Evolutionary conservation across 2,797 vertebrate genomes (phyloP).

Genomic region (Salarias fasciatus): DNA sequence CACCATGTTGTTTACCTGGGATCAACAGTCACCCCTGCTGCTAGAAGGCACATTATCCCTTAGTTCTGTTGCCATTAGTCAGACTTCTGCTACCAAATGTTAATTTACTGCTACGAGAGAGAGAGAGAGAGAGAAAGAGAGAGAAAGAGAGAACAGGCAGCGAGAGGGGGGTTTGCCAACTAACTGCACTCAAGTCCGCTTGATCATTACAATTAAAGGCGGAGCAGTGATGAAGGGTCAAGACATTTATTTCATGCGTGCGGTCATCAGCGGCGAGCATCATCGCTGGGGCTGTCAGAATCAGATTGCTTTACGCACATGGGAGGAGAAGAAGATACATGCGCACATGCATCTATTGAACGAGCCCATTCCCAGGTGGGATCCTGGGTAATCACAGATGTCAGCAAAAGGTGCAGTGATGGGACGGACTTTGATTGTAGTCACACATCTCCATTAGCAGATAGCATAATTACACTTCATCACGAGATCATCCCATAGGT

Average conservation of each 20-base stretch:
- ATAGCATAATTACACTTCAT: slow-evolving; percentile 51
- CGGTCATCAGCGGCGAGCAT: slow-evolving; percentile 18
- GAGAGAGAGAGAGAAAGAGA: no score
- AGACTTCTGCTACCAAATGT: slow-evolving; percentile 29
- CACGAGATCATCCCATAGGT: slow-evolving; percentile 39
- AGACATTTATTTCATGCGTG: slow-evolving; percentile 20
- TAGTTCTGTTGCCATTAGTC: slow-evolving; percentile 42
- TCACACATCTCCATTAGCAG: slow-evolving; percentile 55
- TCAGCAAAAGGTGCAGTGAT: slow-evolving; percentile 47
- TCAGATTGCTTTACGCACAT: slow-evolving; percentile 10
- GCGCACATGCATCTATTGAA: slow-evolving; percentile 4
- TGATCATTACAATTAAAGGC: background rate
- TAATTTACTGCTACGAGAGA: slow-evolving; percentile 29
- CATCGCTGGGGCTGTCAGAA: slow-evolving; percentile 28
- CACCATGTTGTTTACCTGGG: slow-evolving; percentile 49
- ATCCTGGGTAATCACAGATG: slow-evolving; percentile 56
- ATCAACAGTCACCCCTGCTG: slow-evolving; percentile 51
- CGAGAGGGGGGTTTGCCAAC: background rate
- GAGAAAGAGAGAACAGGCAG: background rate
- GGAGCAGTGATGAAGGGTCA: background rate
- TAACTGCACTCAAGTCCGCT: slow-evolving; percentile 4
- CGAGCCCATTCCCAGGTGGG: slow-evolving; percentile 8
- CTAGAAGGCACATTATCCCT: slow-evolving; percentile 45
- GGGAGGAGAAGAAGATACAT: slow-evolving; percentile 1
- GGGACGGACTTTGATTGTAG: slow-evolving; percentile 45